Base-by-base conservation (phyloP, 2,888 invertebrate genomes). In the Drosophila sordidula region DNA sequence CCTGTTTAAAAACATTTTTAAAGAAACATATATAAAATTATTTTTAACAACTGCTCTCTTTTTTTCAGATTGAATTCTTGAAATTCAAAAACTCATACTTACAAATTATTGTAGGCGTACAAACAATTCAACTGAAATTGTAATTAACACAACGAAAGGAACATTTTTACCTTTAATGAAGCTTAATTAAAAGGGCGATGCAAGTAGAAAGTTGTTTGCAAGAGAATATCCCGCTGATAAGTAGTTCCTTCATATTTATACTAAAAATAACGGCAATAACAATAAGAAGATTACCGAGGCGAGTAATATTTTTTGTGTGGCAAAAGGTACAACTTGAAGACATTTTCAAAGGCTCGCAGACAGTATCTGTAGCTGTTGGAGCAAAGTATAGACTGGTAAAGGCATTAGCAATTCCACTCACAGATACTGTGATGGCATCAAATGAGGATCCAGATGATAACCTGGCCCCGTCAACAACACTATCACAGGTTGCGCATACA, bases 241-340 rank as follows among this genome's bases (percentile, higher is more conserved):
- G 76, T 80, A 88, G 88, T 85, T 85, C 88, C 88, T 88, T 71
- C 38, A 77, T 46, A 58, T 42, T 67, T 26, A 63, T 57, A 65
- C 55, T 70, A 51, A 61, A 66, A 49, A 45, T 75, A 74, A 68
- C 64, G 32, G 47, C 50, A 56, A 56, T 61, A 57, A 42, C 50
- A 50, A 47, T 76, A 56, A 42, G 14, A 55, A 61, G 47, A 64
- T 46, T 52, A 47, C 36, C 49, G 9, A 71, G 25, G 26, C 25
- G 44, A 0, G 14, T 39, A 26, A 36, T 36, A 45, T 34, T 26
- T 34, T 22, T 26, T 22, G 18, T 38, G 44, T 47, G 42, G 22
- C 32, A 39, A 3, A 49, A 39, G 38, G 3, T 32, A 32, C 29
- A 49, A 47, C 16, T 42, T 6, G 16, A 45, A 26, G 46, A 39